These are phyloP conservation scores for Scolopax mira DNA, from an alignment of 2,113 vertebrate genomes.

Conservation along the genomic window DNA sequence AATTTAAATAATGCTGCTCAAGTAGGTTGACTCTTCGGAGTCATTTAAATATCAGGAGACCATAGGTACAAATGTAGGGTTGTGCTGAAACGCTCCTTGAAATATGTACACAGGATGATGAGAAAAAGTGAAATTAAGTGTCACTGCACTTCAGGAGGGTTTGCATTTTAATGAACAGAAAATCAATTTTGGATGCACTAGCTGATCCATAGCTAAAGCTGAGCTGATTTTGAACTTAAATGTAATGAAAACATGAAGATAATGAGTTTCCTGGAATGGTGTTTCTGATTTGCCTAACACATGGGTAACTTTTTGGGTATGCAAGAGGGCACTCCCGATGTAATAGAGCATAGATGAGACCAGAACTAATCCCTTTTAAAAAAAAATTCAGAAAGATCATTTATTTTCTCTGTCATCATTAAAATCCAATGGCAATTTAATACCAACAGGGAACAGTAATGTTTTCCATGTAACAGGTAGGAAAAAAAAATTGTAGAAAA, in stretches of 20 bases:
- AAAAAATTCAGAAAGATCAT: neutral
- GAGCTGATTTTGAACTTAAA: neutral
- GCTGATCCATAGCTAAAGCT: neutral
- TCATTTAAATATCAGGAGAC: neutral
- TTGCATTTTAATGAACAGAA: slow-evolving; percentile 26
- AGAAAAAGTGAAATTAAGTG: neutral
- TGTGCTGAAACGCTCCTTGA: neutral
- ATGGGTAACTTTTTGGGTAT: neutral
- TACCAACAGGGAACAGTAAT: neutral
- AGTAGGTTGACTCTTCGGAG: neutral
- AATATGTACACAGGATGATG: neutral
- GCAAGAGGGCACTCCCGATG: neutral
- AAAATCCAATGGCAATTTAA: neutral
- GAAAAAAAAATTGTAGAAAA: neutral
- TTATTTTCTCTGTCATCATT: neutral
- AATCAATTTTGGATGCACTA: neutral
- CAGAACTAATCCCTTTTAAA: neutral
- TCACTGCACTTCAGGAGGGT: neutral
- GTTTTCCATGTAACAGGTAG: neutral
- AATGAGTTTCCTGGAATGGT: neutral
- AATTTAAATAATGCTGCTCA: neutral
- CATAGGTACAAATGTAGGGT: neutral
- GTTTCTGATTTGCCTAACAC: neutral
- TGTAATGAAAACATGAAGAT: neutral
- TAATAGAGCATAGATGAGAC: neutral